Evolutionary conservation across 2,888 invertebrate species (phyloP).

Genomic region (Beris morrisii): DNA sequence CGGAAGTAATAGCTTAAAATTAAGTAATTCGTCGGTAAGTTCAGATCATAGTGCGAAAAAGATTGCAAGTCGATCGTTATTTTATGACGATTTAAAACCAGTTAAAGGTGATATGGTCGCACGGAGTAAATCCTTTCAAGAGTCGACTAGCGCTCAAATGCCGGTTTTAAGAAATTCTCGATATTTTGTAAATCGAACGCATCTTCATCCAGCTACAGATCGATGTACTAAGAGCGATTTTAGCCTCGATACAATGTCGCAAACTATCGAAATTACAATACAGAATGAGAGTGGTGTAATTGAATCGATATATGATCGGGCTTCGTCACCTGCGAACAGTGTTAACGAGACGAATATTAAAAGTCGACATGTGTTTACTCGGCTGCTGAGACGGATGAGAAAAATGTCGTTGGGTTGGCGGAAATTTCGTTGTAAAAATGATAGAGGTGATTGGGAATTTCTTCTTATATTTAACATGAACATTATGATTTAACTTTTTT

Average conservation of each 20-base stretch:
- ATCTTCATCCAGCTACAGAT: conserved; percentile 14
- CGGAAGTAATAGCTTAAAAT: conserved; percentile 51
- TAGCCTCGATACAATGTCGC: conserved; percentile 52
- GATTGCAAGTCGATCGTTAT: conserved; percentile 16
- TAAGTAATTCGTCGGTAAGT: conserved; percentile 53
- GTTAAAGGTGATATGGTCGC: conserved; percentile 44
- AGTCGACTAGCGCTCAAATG: conserved; percentile 47
- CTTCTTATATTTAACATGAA: conserved; percentile 21
- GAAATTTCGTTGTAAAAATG: conserved; percentile 53
- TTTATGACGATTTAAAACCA: conserved; percentile 27
- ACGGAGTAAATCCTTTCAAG: conserved; percentile 57
- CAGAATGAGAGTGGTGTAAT: conserved; percentile 54
- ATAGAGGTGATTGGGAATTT: conserved; percentile 52
- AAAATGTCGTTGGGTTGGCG: conserved; percentile 55
- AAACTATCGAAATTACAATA: conserved; percentile 55
- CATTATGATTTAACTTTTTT: neutral
- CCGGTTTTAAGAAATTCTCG: conserved; percentile 43
- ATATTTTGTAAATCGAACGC: conserved; percentile 34
- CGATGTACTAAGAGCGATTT: conserved; percentile 46
- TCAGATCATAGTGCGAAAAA: conserved; percentile 33
- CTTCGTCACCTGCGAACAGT: conserved; percentile 32
- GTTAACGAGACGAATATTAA: conserved; percentile 43
- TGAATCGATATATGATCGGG: conserved; percentile 42
- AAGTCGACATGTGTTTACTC: conserved; percentile 50
- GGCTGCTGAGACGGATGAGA: conserved; percentile 53